Evolutionary conservation across 2,113 vertebrate species (phyloP).

Genomic region (Actinemys pallida): DNA sequence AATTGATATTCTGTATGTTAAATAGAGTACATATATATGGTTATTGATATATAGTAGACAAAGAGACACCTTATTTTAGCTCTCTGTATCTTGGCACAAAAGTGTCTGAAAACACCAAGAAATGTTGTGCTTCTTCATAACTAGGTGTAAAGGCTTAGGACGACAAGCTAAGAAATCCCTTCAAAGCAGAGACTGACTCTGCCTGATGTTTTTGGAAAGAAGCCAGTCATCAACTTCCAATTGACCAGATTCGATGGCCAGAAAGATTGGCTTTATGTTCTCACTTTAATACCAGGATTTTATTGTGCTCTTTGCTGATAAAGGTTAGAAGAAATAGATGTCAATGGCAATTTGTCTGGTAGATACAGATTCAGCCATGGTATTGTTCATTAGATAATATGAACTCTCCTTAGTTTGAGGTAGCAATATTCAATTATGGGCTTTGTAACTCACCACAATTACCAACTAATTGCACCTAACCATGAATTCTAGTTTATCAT

Average conservation of each 20-base stretch:
- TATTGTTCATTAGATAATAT: not conserved
- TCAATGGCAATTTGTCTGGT: no score
- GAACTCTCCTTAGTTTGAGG: not conserved
- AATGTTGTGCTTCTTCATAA: not conserved
- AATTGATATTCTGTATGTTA: no score
- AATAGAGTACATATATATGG: not conserved
- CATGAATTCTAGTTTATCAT: not conserved
- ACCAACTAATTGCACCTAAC: not conserved
- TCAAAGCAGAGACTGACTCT: not conserved
- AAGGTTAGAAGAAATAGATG: not conserved
- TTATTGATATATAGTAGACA: not conserved
- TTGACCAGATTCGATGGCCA: not conserved
- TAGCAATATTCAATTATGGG: not conserved
- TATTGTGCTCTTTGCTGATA: not conserved
- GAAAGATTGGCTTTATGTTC: not conserved
- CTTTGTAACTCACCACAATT: not conserved
- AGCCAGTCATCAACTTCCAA: rapidly evolving
- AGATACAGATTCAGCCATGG: no score
- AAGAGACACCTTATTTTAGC: not conserved
- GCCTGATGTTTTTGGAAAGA: not conserved
- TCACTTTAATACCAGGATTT: not conserved
- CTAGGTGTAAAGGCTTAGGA: not conserved
- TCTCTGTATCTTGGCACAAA: not conserved
- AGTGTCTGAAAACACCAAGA: no score
- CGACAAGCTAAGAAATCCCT: not conserved